These are phyloP conservation scores for Drosophila jambulina DNA, from an alignment of 1,140 invertebrate genomes.

Conservation along the genomic window DNA sequence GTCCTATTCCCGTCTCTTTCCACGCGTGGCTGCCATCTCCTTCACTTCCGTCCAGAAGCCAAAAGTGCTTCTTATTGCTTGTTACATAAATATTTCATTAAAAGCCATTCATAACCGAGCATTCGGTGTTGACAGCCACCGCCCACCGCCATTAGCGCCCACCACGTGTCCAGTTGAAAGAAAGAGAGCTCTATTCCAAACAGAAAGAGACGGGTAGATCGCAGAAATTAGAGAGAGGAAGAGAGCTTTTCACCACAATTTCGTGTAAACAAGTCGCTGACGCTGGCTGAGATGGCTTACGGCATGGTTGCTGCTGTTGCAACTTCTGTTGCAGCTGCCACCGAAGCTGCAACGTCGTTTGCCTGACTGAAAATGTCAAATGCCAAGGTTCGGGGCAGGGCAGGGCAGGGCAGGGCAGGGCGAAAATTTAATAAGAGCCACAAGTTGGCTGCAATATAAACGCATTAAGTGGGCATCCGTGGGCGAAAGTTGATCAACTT, in stretches of 20 bases:
- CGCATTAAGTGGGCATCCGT: constrained; percentile 1
- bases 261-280: constrained; percentile 57
- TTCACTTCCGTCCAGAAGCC: constrained; percentile 21
- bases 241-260: constrained; percentile 74
- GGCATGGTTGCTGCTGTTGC: constrained; percentile 29
- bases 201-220: constrained; percentile 13
- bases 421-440: constrained; percentile 25
- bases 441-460: constrained; percentile 37
- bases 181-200: constrained; percentile 11
- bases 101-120: constrained; percentile 75
- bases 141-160: constrained; percentile 34
- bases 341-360: constrained; percentile 28
- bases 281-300: constrained; percentile 22
- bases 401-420: constrained; percentile 6
- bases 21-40: constrained; percentile 11
- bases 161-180: constrained; percentile 60
- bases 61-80: constrained; percentile 59
- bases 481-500: constrained; percentile 5
- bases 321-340: constrained; percentile 29
- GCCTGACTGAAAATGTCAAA: constrained; percentile 66
- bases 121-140: constrained; percentile 59
- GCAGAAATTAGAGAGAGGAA: constrained; percentile 10
- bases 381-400: constrained; percentile 60
- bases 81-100: constrained; percentile 80
- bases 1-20: neutral